phyloP scores from a whole-genome alignment of 2,888 invertebrate genomes.

The Drosophila multiciliata region DNA sequence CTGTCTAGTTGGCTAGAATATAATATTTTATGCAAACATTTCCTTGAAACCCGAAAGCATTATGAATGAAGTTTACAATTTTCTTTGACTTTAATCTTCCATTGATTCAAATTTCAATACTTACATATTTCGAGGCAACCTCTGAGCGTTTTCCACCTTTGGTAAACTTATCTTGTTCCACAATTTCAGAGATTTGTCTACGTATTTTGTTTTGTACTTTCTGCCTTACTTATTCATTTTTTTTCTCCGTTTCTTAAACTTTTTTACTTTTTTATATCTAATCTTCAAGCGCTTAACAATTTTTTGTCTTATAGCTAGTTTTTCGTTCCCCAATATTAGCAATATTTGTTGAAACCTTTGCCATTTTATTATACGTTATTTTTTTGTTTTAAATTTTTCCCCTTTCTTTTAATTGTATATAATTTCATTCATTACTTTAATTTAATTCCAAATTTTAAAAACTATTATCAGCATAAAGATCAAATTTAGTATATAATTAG shows the following conservation, averaged over 20 bases:
- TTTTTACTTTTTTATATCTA: neutral
- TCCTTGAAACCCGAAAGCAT: neutral
- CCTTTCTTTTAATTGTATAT: neutral
- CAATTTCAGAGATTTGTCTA: neutral
- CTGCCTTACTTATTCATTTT: no score
- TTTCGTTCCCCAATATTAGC: neutral
- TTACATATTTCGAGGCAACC: neutral
- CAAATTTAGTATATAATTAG: no score
- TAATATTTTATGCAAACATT: no score
- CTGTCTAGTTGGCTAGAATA: neutral
- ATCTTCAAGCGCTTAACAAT: neutral
- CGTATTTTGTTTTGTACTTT: no score
- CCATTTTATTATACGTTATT: neutral
- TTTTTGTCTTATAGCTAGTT: neutral
- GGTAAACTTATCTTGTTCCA: neutral
- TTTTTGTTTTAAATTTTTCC: neutral
- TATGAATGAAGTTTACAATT: neutral
- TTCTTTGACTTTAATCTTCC: neutral
- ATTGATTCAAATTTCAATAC: neutral
- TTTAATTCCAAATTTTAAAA: neutral
- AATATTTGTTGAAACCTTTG: neutral
- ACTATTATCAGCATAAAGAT: no score
- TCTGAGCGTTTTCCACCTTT: neutral
- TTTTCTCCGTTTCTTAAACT: no score
- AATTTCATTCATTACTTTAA: neutral